Evolutionary conservation across 1,140 invertebrate species (phyloP), one percentile per base, ranked within the genome.

Genomic region (Trissolcus basalis): DNA sequence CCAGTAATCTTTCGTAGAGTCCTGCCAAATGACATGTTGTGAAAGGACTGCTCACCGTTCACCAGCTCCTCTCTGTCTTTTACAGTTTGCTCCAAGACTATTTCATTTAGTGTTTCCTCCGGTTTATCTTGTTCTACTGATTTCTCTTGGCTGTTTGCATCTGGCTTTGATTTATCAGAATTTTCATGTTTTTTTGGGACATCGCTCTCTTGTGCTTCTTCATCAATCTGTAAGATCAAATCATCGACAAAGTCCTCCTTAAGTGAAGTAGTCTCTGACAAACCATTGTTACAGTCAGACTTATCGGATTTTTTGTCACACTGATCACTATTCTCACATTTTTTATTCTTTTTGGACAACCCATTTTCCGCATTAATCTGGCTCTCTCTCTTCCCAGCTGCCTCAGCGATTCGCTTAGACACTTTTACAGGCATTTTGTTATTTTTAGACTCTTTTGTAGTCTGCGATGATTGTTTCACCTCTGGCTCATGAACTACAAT

Each of bases 291-390:
- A 9, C 15, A 47, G 0, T 74, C 70, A 0, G 32, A 27, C 10
- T 27, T 27, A 6, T 27, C 19, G 19, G 19, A 64, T 59, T 72
- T 74, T n/a, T 69, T 75, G 1, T 75, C 59, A 7, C 41, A 16
- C 8, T 73, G 60, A 1, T 68, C 58, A 39, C 63, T 51, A 43
- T 75, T 75, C 15, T 75, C 72, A 75, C 58, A 69, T 54, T 69
- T 75, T 12, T 69, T 75, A 11, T 53, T 69, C 11, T 69, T 75
- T 27, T 75, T 75, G 19, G 15, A 19, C 7, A 75, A 45, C 3
- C 72, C 72, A 14, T 75, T 69, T 53, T 69, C 72, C 47, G 43
- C 51, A 11, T 44, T 69, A 13, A 59, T 8, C 44, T 69, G 72
- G n/a, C 13, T 69, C 9, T 75, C 72, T 33, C 63, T 74, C 27